These are phyloP conservation scores for Cephus runcator DNA, from an alignment of 2,888 invertebrate genomes.

Conservation along the genomic window DNA sequence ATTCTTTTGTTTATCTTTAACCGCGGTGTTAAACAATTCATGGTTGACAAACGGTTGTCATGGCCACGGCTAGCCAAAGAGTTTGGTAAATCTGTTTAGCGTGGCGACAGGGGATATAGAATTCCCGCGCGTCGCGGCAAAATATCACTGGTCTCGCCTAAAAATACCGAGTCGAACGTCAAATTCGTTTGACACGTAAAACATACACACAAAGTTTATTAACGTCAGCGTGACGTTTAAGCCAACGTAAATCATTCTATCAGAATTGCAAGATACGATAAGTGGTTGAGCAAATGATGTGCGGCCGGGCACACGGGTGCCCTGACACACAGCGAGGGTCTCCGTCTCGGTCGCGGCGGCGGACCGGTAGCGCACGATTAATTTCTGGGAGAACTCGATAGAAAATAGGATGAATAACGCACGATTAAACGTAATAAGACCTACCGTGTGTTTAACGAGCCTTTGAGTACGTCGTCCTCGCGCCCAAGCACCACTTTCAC, in stretches of 20 bases:
- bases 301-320: neutral
- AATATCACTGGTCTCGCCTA: conserved; percentile 16
- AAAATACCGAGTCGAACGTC: conserved; percentile 26
- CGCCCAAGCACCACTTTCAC: conserved; percentile 50
- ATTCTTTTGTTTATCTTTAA: neutral
- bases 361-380: conserved; percentile 32
- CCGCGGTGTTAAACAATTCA: neutral
- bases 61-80: neutral
- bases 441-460: conserved; percentile 53
- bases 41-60: conserved; percentile 25
- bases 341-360: conserved; percentile 13
- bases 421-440: conserved; percentile 18
- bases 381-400: neutral
- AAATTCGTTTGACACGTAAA: conserved; percentile 6
- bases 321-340: conserved; percentile 4
- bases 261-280: neutral
- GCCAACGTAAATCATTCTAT: neutral
- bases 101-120: neutral
- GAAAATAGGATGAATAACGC: neutral
- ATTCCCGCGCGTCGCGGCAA: conserved; percentile 5
- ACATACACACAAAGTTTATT: conserved; percentile 5
- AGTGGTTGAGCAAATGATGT: neutral
- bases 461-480: conserved; percentile 47
- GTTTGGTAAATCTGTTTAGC: neutral
- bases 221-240: conserved; percentile 15